Evolutionary conservation across 2,888 invertebrate genomes (phyloP), one percentile per base, ranked within the genome.

Genomic region (Erebia epiphron): DNA sequence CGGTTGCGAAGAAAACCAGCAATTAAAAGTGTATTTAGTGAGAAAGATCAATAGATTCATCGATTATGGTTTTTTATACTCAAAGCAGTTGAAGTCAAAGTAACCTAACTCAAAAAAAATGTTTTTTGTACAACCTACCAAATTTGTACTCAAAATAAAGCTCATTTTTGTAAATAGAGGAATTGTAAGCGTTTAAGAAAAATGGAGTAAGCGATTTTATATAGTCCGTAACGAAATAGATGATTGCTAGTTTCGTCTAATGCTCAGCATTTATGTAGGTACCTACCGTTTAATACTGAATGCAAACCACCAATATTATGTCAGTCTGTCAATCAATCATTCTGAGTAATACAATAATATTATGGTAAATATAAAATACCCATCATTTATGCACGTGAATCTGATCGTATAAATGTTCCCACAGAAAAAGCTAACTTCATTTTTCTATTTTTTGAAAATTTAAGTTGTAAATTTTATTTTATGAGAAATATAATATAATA

Each of bases 21-120:
- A 91, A 92, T 92, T 92, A 92, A 88, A 91, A 89, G 74, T 56
- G 77, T 87, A 90, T 92, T 90, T 87, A 81, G 83, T 74, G 75
- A 76, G 76, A 82, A 86, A 83, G 71, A 75, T 81, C 83, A 85
- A 89, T 89, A 86, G 85, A 85, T 80, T 82, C 89, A 91, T 91
- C 86, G 86, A 89, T 87, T 83, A 80, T 73, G 61, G 60, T 69
- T 72, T 71, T 73, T 63, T 68, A 70, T 52, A 41, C 56, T 50
- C 11, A 64, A 64, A 18, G 46, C 56, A 62, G 16, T 10, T 2
- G 35, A 66, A 63, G 18, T 0, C 10, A 67, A 68, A 76, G 68
- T 7, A 57, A 57, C 43, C 2, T 60, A 71, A 61, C 13, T 50
- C 1, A 11, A 10, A 52, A 16, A 60, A 9, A 18, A 10, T 1